Evolutionary conservation across 2,797 vertebrate species (phyloP).

Genomic region (Xenentodon cancila): DNA sequence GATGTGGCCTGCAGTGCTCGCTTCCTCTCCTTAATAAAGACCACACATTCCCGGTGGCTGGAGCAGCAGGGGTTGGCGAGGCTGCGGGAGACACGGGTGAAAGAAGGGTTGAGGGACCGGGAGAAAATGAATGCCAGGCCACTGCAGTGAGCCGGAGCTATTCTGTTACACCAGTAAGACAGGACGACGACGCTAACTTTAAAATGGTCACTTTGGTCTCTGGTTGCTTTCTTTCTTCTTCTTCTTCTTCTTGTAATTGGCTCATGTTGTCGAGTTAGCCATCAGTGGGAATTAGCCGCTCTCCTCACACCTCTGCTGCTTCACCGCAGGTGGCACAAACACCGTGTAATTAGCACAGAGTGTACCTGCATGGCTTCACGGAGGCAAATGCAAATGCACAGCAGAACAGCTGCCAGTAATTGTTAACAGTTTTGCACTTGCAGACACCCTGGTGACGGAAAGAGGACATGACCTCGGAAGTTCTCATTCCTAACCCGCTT

Average conservation of each 20-base stretch:
- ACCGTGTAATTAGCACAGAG: slow-evolving; percentile 36
- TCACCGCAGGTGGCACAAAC: slow-evolving; percentile 45
- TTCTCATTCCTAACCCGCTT: neutral
- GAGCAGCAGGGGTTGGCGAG: slow-evolving; percentile 15
- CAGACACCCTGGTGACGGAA: neutral
- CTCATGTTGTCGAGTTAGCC: slow-evolving; percentile 27
- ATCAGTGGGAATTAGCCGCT: slow-evolving; percentile 25
- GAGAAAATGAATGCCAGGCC: slow-evolving; percentile 42
- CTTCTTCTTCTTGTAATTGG: neutral
- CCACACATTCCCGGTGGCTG: slow-evolving; percentile 64
- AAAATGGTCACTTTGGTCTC: slow-evolving; percentile 18
- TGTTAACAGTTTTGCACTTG: slow-evolving; percentile 6
- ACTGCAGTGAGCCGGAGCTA: slow-evolving; percentile 1
- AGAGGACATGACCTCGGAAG: neutral
- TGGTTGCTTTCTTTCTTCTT: neutral
- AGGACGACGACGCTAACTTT: slow-evolving; percentile 1
- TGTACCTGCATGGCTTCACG: slow-evolving; percentile 5
- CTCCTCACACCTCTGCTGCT: slow-evolving; percentile 25
- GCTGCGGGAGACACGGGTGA: neutral
- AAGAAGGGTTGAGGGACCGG: slow-evolving; percentile 3
- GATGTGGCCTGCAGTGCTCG: slow-evolving; percentile 69
- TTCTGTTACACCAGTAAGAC: slow-evolving; percentile 4
- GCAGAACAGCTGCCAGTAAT: slow-evolving; percentile 27
- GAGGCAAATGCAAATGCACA: slow-evolving; percentile 22
- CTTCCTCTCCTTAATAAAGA: slow-evolving; percentile 78